Percentiles rank a stretch among this genome's conserved stretches.
Evolutionary conservation across 2,888 invertebrate species (phyloP).

Genomic region (Eupsilia transversa): DNA sequence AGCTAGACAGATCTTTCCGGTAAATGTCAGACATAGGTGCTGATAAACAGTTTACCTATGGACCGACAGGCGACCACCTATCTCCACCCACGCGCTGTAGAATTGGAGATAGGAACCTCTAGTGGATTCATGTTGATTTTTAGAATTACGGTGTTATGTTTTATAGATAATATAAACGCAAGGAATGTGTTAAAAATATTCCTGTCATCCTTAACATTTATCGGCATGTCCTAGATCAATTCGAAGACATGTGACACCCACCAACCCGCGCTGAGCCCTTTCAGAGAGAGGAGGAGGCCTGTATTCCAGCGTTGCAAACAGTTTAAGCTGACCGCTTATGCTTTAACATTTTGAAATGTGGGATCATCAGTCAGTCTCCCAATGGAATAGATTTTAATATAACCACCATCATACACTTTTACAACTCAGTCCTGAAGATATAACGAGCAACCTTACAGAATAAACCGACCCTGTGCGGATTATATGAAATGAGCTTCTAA

Average conservation of each 20-base stretch:
- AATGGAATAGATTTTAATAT: neutral
- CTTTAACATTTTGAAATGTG: neutral
- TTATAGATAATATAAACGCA: neutral
- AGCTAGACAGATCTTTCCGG: constrained; percentile 23
- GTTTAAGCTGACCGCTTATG: too few species aligned
- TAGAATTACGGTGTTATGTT: neutral
- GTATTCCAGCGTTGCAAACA: too few species aligned
- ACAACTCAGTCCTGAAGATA: neutral
- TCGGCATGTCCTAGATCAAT: too few species aligned
- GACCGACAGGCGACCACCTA: constrained; percentile 14
- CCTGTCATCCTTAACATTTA: neutral
- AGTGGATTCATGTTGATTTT: neutral
- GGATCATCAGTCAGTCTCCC: neutral
- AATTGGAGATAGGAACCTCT: neutral
- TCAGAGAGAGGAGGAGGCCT: too few species aligned
- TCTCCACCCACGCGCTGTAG: constrained; percentile 11
- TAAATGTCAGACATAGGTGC: constrained; percentile 49
- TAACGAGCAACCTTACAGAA: constrained; percentile 1
- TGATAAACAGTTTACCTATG: constrained; percentile 20
- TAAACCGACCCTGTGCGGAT: neutral
- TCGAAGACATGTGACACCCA: too few species aligned
- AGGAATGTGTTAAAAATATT: neutral
- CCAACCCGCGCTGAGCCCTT: too few species aligned
- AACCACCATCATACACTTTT: neutral
- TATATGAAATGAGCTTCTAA: constrained; percentile 38